Evolutionary conservation across 2,888 invertebrate species (phyloP).

Genomic region (Sthenelais limicola): DNA sequence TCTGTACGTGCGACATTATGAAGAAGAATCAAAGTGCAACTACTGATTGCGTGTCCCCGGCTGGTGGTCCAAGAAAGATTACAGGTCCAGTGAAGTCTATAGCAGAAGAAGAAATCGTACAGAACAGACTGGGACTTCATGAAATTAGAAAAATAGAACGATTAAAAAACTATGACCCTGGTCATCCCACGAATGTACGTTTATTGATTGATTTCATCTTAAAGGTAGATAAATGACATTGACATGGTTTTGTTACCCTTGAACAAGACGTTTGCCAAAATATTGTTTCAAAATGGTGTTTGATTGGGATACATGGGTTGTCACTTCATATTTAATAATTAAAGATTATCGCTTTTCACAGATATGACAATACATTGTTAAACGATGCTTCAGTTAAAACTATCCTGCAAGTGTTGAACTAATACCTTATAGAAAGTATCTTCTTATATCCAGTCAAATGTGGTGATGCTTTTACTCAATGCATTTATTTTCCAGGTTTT

Average conservation of each 20-base stretch:
- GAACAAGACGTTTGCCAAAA: no score
- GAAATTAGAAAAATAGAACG: slow-evolving; percentile 59
- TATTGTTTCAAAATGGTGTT: background rate
- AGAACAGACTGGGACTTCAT: slow-evolving; percentile 57
- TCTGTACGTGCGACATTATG: no score
- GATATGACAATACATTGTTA: no score
- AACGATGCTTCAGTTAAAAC: no score
- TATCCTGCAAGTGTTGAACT: background rate
- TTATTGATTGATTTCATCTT: no score
- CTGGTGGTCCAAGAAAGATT: slow-evolving; percentile 1
- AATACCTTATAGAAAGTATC: no score
- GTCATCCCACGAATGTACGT: slow-evolving; percentile 61
- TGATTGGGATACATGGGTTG: background rate
- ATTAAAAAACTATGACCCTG: slow-evolving; percentile 63
- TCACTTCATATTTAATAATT: background rate
- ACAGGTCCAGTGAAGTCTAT: slow-evolving; percentile 51
- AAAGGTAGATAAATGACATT: no score
- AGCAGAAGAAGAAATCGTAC: slow-evolving; percentile 56
- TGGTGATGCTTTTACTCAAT: no score
- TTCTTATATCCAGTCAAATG: no score
- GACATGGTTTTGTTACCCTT: no score
- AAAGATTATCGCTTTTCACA: no score
- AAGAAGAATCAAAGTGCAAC: slow-evolving; percentile 11
- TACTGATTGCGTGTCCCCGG: background rate
- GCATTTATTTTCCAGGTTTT: slow-evolving; percentile 60